These are phyloP conservation scores for Falco columbarius DNA, from an alignment of 2,797 vertebrate genomes.

Conservation along the genomic window DNA sequence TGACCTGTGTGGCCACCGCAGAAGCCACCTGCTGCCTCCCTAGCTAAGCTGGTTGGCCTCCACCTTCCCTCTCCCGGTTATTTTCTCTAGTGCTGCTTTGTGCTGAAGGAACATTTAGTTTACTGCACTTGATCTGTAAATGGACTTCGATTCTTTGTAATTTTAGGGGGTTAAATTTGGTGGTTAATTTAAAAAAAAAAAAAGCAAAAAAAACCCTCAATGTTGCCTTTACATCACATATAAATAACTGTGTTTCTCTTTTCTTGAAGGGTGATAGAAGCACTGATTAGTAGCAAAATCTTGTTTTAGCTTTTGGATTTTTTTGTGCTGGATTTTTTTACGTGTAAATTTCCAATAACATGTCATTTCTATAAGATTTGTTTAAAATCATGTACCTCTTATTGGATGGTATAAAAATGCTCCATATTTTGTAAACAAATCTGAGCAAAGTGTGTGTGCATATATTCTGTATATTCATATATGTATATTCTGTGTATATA, in stretches of 20 bases:
- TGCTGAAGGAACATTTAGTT: constrained; percentile 81
- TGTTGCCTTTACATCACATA: constrained; percentile 84
- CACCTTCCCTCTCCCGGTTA: constrained; percentile 63
- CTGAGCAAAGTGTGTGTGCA: constrained; percentile 73
- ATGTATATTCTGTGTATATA: constrained; percentile 74
- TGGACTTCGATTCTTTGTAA: constrained; percentile 79
- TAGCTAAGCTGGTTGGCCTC: constrained; percentile 67
- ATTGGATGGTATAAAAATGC: constrained; percentile 70
- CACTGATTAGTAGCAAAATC: constrained; percentile 81
- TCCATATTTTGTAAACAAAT: constrained; percentile 78
- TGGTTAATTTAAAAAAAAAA: constrained; percentile 81
- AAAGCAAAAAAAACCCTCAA: constrained; percentile 65
- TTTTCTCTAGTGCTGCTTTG: constrained; percentile 79
- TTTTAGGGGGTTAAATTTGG: constrained; percentile 79
- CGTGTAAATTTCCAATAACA: constrained; percentile 80
- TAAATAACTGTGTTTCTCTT: constrained; percentile 79
- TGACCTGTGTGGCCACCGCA: constrained; percentile 67
- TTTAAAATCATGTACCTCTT: constrained; percentile 80
- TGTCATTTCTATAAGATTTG: constrained; percentile 78
- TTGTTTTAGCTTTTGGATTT: constrained; percentile 79
- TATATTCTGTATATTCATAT: constrained; percentile 72
- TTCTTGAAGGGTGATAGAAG: constrained; percentile 80
- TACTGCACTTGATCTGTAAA: constrained; percentile 80
- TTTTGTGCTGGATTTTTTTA: constrained; percentile 80
- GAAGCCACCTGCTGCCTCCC: constrained; percentile 62